A percentile compares a stretch with the other conserved stretches of the same genome.
Conservation (phyloP, 1,140 invertebrate genomes). For the Drosophila willistoni region DNA sequence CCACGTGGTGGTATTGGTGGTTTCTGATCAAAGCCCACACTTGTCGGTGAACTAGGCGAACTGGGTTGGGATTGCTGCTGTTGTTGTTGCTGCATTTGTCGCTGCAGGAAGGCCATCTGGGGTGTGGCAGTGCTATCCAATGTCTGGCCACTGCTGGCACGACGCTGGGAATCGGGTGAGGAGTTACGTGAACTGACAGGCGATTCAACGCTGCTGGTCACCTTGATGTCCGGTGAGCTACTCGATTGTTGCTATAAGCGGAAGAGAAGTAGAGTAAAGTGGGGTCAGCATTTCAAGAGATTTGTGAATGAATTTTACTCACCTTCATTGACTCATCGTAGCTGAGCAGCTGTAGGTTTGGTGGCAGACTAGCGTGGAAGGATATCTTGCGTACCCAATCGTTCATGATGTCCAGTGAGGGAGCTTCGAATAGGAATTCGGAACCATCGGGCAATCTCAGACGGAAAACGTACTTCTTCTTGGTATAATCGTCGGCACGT, state of each 20-base stretch:
- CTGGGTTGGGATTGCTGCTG: conserved; percentile 67
- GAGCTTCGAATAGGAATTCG: conserved; percentile 94
- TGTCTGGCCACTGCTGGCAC: conserved; percentile 52
- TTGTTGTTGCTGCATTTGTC: conserved; percentile 83
- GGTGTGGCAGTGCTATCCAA: conserved; percentile 66
- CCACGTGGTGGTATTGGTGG: conserved; percentile 85
- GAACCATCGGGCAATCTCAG: conserved; percentile 94
- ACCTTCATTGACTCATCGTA: conserved; percentile 87
- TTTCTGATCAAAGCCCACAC: conserved; percentile 82
- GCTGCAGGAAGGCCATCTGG: conserved; percentile 81
- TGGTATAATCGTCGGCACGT: conserved; percentile 96
- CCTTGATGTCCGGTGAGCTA: conserved; percentile 81
- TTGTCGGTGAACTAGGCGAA: conserved; percentile 77
- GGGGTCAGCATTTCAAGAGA: neutral
- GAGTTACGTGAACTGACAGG: conserved; percentile 82
- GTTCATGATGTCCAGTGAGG: conserved; percentile 89
- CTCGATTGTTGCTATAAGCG: conserved; percentile 75
- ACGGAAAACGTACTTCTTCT: conserved; percentile 96
- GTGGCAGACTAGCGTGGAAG: conserved; percentile 96
- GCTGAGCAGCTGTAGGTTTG: conserved; percentile 93
- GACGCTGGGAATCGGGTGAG: conserved; percentile 82
- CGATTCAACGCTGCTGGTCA: conserved; percentile 73
- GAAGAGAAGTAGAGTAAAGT: no score
- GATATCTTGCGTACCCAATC: conserved; percentile 97
- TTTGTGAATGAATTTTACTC: neutral